Evolutionary conservation across 2,888 invertebrate genomes (phyloP).

Genomic region (Phortica okadai): DNA sequence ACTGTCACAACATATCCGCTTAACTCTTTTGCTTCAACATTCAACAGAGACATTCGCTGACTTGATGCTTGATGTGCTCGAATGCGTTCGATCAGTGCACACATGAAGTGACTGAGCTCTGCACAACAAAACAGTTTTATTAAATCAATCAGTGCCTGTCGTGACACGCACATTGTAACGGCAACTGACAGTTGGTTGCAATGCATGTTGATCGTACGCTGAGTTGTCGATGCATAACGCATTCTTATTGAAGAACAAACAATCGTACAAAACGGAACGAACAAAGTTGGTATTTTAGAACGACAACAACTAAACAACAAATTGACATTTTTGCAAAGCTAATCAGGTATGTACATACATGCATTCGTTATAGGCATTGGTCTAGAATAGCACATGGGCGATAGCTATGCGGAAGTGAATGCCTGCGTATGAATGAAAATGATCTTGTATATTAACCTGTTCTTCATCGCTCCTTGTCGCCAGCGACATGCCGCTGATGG

Average conservation of each 20-base stretch:
- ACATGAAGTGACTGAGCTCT: background rate
- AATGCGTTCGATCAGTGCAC: background rate
- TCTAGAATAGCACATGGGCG: background rate
- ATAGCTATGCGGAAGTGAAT: background rate
- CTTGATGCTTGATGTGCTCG: conserved; percentile 64
- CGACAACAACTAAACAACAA: conserved; percentile 2
- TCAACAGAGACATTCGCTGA: conserved; percentile 39
- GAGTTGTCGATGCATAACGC: conserved; percentile 1
- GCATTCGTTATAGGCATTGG: background rate
- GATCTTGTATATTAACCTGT: conserved; percentile 61
- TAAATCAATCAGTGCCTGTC: conserved; percentile 64
- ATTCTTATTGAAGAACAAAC: background rate
- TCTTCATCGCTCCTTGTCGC: conserved; percentile 59
- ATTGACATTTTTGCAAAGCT: conserved; percentile 16
- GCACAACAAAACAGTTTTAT: conserved; percentile 52
- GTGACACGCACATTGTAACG: conserved; percentile 54
- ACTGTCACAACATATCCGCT: conserved; percentile 16
- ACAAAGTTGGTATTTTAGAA: conserved; percentile 5
- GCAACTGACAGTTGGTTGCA: conserved; percentile 55
- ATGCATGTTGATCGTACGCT: background rate
- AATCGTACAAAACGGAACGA: background rate
- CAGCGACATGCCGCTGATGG: conserved; percentile 79
- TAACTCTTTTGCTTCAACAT: too few species aligned
- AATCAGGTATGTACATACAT: conserved; percentile 26
- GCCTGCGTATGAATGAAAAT: background rate